Conservation (phyloP, 2,888 invertebrate species). For the Drosophila percnosoma region DNA sequence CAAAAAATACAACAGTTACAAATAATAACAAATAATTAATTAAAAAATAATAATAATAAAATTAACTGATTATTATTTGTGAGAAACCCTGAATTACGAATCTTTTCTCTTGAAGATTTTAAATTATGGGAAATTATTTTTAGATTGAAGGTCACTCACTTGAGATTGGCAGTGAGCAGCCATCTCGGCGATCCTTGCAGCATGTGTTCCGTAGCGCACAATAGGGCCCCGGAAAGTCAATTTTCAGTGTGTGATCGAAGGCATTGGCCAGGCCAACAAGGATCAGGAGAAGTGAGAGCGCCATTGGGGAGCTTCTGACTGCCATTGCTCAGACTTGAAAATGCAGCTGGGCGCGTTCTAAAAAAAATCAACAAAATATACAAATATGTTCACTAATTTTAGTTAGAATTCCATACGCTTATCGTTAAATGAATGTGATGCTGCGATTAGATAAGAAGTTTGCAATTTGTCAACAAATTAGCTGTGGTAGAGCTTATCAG, state of each 20-base stretch:
- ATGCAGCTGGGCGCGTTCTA: conserved; percentile 21
- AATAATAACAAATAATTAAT: background rate
- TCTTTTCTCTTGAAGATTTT: background rate
- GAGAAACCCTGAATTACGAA: background rate
- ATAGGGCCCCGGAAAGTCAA: conserved; percentile 83
- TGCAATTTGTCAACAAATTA: conserved; percentile 58
- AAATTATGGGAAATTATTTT: background rate
- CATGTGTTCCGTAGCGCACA: conserved; percentile 86
- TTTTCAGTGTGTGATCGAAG: conserved; percentile 77
- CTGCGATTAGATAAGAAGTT: conserved; percentile 47
- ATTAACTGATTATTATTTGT: background rate
- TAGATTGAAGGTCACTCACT: conserved; percentile 85
- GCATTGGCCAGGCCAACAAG: conserved; percentile 58
- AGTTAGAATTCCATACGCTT: conserved; percentile 21
- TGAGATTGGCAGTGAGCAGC: conserved; percentile 92
- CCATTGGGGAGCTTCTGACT: conserved; percentile 40
- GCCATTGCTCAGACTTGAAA: conserved; percentile 44
- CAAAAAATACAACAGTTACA: background rate
- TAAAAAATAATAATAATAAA: background rate
- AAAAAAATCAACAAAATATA: background rate
- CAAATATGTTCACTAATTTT: conserved; percentile 5
- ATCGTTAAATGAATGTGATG: conserved; percentile 27
- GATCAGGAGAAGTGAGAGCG: conserved; percentile 34
- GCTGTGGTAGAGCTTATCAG: conserved; percentile 30
- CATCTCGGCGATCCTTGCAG: conserved; percentile 91